A percentile compares a stretch with the other conserved stretches of the same genome.
These are phyloP conservation scores for Pseudorasbora parva DNA, from an alignment of 2,113 vertebrate genomes.

Conservation along the genomic window DNA sequence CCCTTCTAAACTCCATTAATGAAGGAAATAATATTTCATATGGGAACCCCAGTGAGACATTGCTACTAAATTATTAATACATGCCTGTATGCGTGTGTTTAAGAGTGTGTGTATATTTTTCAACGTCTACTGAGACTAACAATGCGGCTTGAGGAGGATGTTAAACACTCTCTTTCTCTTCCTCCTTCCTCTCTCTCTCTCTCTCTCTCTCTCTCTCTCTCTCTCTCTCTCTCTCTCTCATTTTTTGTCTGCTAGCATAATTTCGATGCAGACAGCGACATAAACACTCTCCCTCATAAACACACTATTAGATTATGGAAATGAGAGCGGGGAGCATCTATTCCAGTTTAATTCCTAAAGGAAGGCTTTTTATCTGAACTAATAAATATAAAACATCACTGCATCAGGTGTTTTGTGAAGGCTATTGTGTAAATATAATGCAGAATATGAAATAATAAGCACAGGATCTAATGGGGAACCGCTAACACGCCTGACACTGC, in stretches of 20 bases:
- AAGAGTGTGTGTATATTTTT: conserved; percentile 31
- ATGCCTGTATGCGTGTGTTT: conserved; percentile 26
- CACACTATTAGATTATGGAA: conserved; percentile 80
- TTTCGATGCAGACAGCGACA: conserved; percentile 47
- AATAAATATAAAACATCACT: conserved; percentile 74
- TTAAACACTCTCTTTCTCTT: background rate
- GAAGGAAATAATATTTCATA: conserved; percentile 48
- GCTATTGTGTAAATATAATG: conserved; percentile 76
- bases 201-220: background rate
- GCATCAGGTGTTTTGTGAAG: conserved; percentile 76
- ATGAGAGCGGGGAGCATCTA: conserved; percentile 73
- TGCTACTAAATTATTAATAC: conserved; percentile 52
- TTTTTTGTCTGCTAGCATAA: conserved; percentile 46
- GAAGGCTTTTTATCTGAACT: conserved; percentile 79
- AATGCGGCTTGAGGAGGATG: conserved; percentile 10
- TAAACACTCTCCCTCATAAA: conserved; percentile 40
- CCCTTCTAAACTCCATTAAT: conserved; percentile 39
- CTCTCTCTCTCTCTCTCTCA: background rate
- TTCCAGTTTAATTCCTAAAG: conserved; percentile 77
- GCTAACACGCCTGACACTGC: conserved; percentile 73
- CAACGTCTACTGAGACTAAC: conserved; percentile 37
- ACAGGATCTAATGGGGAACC: conserved; percentile 67
- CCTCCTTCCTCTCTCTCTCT: background rate
- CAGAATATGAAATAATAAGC: conserved; percentile 75
- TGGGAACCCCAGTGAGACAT: conserved; percentile 45